Evolutionary conservation across 2,797 vertebrate genomes (phyloP), one percentile per base, ranked within the genome.

Genomic region (Urosaurus nigricauda): DNA sequence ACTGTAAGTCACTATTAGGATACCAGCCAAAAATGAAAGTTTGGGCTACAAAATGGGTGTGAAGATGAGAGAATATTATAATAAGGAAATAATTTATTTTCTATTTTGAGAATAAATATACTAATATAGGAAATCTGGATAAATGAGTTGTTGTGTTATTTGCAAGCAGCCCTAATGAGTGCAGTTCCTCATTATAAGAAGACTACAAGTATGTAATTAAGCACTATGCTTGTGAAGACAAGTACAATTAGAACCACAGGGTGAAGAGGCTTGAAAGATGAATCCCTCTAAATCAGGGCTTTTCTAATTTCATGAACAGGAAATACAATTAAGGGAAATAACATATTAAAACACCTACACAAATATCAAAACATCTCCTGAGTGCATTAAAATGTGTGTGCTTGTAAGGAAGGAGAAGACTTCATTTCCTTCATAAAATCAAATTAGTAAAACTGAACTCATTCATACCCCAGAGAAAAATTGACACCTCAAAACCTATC

Each of bases 301-400:
- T 94, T 94, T 95, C 94, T 96, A 94, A 92, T 95, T 94, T 91
- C 92, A 94, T 84, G 89, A 88, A 94, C 94, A 96, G 95, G 95
- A 96, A 97, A 96, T 94, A 94, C 94, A 95, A 95, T 96, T 96
- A 96, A 91, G 88, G 1, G 16, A 94, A 94, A 87, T 56, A 35
- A 88, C 89, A 94, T 94, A 97, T 96, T 97, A 96, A 97, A 95
- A 96, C 95, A 96, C 96, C 97, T 96, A 96, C 96, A 84, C 94
- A 81, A 92, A 93, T 91, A 93, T 87, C 85, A 5, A 79, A 95
- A 89, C 87, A 71, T 90, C 92, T 95, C 95, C 94, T 95, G n/a
- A 35, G 87, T 85, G 93, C 91, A 43, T 89, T n/a, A 0, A 6
- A 92, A 87, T 8, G 63, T 89, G 80, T 91, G 78, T 82, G 93